These are phyloP conservation scores for Hypomecis atomaria DNA, from an alignment of 2,888 invertebrate genomes.

Conservation along the genomic window DNA sequence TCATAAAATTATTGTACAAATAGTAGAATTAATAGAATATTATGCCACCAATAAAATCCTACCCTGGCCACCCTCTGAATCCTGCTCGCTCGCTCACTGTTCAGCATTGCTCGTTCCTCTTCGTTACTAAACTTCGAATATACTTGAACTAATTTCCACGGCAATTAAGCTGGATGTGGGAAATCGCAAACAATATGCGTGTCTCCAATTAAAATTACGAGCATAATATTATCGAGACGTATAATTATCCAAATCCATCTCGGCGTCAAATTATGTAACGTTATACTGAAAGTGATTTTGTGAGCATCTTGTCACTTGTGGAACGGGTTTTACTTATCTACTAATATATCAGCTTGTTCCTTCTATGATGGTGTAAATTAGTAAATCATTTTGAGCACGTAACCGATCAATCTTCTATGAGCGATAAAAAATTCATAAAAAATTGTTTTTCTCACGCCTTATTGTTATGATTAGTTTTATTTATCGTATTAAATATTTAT, in stretches of 20 bases:
- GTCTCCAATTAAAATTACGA: constrained; percentile 24
- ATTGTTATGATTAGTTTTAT: background rate
- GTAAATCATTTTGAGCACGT: background rate
- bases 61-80: constrained; percentile 36
- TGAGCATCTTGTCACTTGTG: background rate
- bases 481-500: background rate
- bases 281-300: background rate
- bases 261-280: background rate
- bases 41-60: no score
- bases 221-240: constrained; percentile 4
- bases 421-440: no score
- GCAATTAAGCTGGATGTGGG: constrained; percentile 26
- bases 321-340: background rate
- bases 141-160: constrained; percentile 27
- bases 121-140: constrained; percentile 47
- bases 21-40: no score
- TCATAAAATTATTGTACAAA: no score
- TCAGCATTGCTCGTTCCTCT: constrained; percentile 45
- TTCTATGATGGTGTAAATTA: background rate
- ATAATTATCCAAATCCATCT: background rate
- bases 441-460: background rate
- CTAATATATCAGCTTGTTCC: background rate
- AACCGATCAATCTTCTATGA: background rate
- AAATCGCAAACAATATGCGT: constrained; percentile 15
- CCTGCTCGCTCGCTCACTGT: constrained; percentile 47